Evolutionary conservation across 2,113 vertebrate species (phyloP).

Genomic region (Chloebia gouldiae): DNA sequence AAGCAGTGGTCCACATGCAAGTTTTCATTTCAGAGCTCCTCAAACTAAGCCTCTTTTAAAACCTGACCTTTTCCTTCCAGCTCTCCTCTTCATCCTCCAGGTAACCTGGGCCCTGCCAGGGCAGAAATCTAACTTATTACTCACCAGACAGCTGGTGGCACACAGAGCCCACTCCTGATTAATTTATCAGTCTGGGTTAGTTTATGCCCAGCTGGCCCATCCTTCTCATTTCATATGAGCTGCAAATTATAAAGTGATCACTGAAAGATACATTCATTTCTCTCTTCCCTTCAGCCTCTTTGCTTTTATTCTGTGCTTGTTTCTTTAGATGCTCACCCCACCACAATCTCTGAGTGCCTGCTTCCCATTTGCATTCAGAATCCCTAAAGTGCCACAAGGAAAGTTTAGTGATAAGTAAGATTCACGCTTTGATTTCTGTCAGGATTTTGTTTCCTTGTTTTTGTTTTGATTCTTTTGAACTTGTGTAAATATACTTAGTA

Average conservation of each 20-base stretch:
- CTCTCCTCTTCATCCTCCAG: neutral
- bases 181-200: neutral
- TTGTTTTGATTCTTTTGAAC: neutral
- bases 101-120: conserved; percentile 2
- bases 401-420: neutral
- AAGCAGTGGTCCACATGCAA: neutral
- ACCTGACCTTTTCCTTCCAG: neutral
- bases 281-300: neutral
- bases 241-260: neutral
- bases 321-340: neutral
- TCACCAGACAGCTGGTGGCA: conserved; percentile 19
- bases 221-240: neutral
- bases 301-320: neutral
- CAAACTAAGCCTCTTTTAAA: neutral
- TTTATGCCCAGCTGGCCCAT: neutral
- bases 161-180: neutral
- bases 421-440: neutral
- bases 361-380: neutral
- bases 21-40: neutral
- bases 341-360: neutral
- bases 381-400: neutral
- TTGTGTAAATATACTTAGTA: neutral
- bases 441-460: neutral
- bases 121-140: neutral
- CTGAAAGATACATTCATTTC: neutral